Evolutionary conservation across 1,140 invertebrate genomes (phyloP), one percentile per base, ranked within the genome.

Genomic region (Penaeus japonicus): DNA sequence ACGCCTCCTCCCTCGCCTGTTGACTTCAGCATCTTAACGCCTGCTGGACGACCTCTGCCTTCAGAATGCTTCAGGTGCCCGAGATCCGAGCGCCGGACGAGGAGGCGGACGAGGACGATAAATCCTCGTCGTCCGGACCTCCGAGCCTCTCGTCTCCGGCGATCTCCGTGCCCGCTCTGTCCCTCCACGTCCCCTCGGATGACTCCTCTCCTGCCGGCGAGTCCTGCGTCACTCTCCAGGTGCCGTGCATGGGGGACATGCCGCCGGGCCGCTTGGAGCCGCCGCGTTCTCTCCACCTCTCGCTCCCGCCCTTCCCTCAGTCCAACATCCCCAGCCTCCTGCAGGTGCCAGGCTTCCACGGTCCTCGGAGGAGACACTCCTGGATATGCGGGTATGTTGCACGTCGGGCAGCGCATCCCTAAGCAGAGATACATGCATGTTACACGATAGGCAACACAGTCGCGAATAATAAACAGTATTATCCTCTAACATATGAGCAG

Each of bases 241-340:
- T 88, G 1, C 87, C 87, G 1, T 55, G 47, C 1, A 80, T 84
- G 87, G 87, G 81, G n/a, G 53, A 24, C n/a, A 27, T 75, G 27
- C 22, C 39, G 3, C 22, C 79, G 17, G 73, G 20, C 4, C 79
- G 87, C 27, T 55, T 84, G 62, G 87, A 88, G 70, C 87, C 87
- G 0, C 87, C 87, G 12, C 83, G 83, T 15, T 75, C 87, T 5
- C 65, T 88, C 12, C 80, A 88, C 30, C 87, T 88, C 27, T 88
- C 87, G 53, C 81, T 88, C n/a, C 87, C 87, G 47, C 87, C 87
- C 5, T 83, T 88, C 53, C 80, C 80, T 15, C 87, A 88, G 79
- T 53, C 47, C 7, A 55, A 35, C n/a, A 24, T 75, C 27, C 65
- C 62, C 53, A 83, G 80, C 70, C 65, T 88, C 0, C 70, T 88